Evolutionary conservation across 1,140 invertebrate species (phyloP), one percentile per base, ranked within the genome.

Genomic region (Ylistrum balloti): DNA sequence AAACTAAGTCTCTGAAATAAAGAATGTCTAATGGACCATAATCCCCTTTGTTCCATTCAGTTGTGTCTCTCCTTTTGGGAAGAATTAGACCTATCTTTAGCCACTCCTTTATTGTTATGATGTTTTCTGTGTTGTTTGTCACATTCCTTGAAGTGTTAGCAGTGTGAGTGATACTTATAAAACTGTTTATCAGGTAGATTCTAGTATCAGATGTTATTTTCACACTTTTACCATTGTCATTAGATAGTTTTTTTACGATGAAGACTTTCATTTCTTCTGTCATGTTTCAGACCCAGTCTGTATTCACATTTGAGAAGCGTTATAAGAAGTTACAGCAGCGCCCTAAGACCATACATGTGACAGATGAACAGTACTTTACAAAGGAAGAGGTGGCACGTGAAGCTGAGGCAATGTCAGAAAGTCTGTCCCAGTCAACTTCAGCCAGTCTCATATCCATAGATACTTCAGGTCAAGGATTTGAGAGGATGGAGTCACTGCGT

Each of bases 401-500:
- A 34, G 88, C 90, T 0, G 87, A 93, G 88, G 91, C 92, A 56
- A 91, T 91, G 20, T 38, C 88, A 13, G 88, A 90, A 22, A 34
- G 87, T 34, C 86, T 94, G 34, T 92, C 92, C 32, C 93, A 92
- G 87, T 94, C 94, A 33, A 93, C 94, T 45, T 93, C 94, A 17
- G 93, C 95, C 0, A 91, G 94, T 28, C 41, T 94, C 33, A 93
- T 96, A 34, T 88, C 93, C 22, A 94, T 96, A 86, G 95, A 96
- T 91, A 95, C 94, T 0, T 94, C 95, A 22, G 95, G 95, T 13
- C 88, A 91, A 15, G 93, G 93, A 7, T 96, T 95, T 90, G 89
- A 95, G 56, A 86, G 94, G 20, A 95, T 96, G 95, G 93, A 94
- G 33, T 94, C 93, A 0, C 93, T 95, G 74, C 88, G 95, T 15